Evolutionary conservation across 1,140 invertebrate genomes (phyloP).

Genomic region (Plectrocnemia conspersa): DNA sequence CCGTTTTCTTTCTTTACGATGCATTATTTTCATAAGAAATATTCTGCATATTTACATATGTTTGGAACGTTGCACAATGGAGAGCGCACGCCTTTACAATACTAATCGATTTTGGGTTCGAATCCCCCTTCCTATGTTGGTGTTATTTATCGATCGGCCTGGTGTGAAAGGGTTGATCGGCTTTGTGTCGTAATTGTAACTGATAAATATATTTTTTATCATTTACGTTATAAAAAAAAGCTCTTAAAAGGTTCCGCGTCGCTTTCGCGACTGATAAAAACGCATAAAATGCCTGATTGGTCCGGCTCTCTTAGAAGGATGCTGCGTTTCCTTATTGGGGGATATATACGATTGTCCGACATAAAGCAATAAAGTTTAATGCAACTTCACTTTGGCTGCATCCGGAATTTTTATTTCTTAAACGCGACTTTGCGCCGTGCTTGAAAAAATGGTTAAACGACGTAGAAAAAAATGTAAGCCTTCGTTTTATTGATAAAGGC

Average conservation of each 20-base stretch:
- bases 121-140: constrained; percentile 9
- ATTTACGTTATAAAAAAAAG: too few relatives aligned
- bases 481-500: too few relatives aligned
- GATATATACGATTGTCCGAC: not conserved
- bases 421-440: too few relatives aligned
- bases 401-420: not conserved
- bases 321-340: too few relatives aligned
- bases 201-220: too few relatives aligned
- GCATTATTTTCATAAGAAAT: not conserved
- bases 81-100: constrained; percentile 26
- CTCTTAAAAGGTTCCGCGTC: too few relatives aligned
- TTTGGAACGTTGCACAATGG: constrained; percentile 12
- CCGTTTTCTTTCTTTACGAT: too few relatives aligned
- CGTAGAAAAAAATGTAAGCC: too few relatives aligned
- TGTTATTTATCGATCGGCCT: constrained; percentile 26
- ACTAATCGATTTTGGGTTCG: constrained; percentile 27
- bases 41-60: constrained; percentile 12
- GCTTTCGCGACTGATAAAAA: not conserved
- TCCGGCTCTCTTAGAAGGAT: too few relatives aligned
- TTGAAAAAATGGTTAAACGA: too few relatives aligned
- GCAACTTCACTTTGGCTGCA: not conserved
- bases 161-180: constrained; percentile 22
- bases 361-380: constrained; percentile 8
- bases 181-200: constrained; percentile 14
- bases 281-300: not conserved